Conservation (phyloP, 2,888 invertebrate species). For the Hoplodrina ambigua region DNA sequence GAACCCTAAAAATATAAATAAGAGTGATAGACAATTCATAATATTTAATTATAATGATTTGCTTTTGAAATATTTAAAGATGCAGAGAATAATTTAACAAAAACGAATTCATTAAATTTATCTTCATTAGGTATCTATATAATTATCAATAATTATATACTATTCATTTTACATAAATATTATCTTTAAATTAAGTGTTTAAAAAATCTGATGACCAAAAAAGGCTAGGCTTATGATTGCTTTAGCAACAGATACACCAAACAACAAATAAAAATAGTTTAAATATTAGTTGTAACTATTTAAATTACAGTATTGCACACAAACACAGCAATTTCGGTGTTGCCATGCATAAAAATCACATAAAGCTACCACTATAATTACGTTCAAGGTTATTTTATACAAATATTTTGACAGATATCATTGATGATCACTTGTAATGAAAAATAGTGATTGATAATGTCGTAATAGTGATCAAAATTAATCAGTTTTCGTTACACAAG, state of each 20-base stretch:
- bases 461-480: constrained; percentile 30
- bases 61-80: too few species aligned
- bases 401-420: constrained; percentile 9
- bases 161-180: neutral
- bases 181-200: neutral
- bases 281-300: constrained; percentile 24
- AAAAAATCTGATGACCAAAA: neutral
- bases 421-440: constrained; percentile 2
- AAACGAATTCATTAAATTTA: too few species aligned
- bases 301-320: constrained; percentile 28
- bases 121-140: too few species aligned
- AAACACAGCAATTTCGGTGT: constrained; percentile 23
- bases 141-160: neutral
- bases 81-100: too few species aligned
- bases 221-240: neutral
- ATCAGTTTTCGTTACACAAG: constrained; percentile 13
- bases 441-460: constrained; percentile 5
- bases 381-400: constrained; percentile 24
- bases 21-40: too few species aligned
- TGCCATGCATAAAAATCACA: constrained; percentile 36
- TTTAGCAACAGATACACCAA: constrained; percentile 3
- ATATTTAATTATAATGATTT: too few species aligned
- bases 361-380: constrained; percentile 26
- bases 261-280: constrained; percentile 10
- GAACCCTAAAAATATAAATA: too few species aligned